Conservation (phyloP, 2,113 vertebrate genomes). For the Xenotilapia longispinis region DNA sequence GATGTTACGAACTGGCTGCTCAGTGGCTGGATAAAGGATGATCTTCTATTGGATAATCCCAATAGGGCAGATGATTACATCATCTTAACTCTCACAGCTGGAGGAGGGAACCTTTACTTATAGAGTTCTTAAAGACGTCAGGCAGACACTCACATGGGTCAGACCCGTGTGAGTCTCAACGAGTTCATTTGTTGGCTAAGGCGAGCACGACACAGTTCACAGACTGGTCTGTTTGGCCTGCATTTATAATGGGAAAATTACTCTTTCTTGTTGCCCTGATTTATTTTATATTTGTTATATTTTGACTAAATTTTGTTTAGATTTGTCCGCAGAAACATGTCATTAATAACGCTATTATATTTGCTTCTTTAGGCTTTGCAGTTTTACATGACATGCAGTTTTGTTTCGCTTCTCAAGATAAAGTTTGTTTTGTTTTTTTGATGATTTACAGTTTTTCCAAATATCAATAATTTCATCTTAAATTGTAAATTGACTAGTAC, state of each 20-base stretch:
- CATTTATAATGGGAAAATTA: not conserved
- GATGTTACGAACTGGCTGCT: slow-evolving; percentile 38
- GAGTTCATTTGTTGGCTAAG: not conserved
- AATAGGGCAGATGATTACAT: slow-evolving; percentile 40
- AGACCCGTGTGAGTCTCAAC: not conserved
- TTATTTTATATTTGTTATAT: not conserved
- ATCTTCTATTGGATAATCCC: slow-evolving; percentile 40
- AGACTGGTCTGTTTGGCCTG: not conserved
- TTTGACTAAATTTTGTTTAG: not conserved
- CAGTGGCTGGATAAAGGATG: slow-evolving; percentile 40
- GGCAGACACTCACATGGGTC: not conserved
- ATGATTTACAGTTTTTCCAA: not conserved
- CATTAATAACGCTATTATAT: not conserved
- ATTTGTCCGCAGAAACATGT: not conserved
- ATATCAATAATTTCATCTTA: not conserved
- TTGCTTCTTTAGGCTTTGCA: not conserved
- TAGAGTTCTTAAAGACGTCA: not conserved
- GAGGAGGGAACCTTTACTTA: slow-evolving; percentile 7
- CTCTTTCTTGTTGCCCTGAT: not conserved
- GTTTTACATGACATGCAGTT: not conserved
- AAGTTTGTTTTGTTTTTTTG: not conserved
- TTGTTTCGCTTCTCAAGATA: not conserved
- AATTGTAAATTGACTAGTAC: not conserved
- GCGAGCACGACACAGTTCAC: not conserved
- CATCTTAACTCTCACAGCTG: slow-evolving; percentile 32